Evolutionary conservation across 2,113 vertebrate genomes (phyloP).

Genomic region (Sprattus sprattus): DNA sequence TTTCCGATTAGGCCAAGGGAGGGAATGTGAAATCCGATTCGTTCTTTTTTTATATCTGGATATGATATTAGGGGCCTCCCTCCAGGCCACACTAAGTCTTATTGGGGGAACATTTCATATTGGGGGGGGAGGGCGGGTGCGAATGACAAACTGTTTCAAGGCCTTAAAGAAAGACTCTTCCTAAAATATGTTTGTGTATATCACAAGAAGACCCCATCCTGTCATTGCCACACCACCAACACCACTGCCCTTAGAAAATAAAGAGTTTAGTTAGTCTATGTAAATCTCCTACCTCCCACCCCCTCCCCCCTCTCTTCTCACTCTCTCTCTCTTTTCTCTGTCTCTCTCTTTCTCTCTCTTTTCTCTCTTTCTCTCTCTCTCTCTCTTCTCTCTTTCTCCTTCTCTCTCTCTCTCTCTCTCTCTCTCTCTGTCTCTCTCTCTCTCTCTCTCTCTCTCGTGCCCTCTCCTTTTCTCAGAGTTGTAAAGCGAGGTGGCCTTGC

Average conservation of each 20-base stretch:
- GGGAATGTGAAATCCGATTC: constrained; percentile 44
- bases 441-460: background rate
- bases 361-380: no score
- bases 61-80: constrained; percentile 53
- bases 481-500: constrained; percentile 36
- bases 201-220: background rate
- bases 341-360: no score
- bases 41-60: constrained; percentile 26
- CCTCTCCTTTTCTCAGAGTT: constrained; percentile 44
- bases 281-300: no score
- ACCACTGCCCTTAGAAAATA: background rate
- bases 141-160: background rate
- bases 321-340: no score
- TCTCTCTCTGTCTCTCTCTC: constrained; percentile 4
- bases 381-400: no score
- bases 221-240: background rate
- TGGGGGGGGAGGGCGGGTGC: background rate
- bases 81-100: constrained; percentile 23
- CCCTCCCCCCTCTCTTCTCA: no score
- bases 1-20: constrained; percentile 73
- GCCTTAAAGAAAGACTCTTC: background rate
- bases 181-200: background rate
- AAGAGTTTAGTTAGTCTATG: no score
- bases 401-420: no score
- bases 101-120: constrained; percentile 43